Percentiles rank a stretch among this genome's conserved stretches.
Evolutionary conservation across 2,888 invertebrate species (phyloP).

Genomic region (Trissolcus brochymenae): DNA sequence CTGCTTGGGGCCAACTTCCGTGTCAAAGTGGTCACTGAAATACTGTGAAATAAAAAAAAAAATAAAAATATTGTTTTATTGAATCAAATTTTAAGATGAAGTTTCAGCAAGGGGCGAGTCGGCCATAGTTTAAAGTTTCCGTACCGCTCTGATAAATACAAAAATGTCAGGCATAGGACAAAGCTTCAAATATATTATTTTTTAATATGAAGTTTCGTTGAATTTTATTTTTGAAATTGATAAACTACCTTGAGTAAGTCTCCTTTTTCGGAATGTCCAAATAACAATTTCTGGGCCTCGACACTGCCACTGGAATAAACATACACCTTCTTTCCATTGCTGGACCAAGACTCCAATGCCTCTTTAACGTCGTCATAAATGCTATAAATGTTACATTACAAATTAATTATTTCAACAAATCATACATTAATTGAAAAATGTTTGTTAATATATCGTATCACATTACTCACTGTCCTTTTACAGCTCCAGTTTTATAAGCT

Average conservation of each 20-base stretch:
- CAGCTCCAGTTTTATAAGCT: conserved; percentile 86
- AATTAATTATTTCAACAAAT: background rate
- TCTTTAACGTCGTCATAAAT: conserved; percentile 90
- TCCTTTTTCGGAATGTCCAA: conserved; percentile 85
- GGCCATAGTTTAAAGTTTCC: too few species aligned
- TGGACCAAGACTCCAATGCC: conserved; percentile 85
- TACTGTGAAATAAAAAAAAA: conserved; percentile 72
- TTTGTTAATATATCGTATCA: background rate
- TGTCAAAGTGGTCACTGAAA: conserved; percentile 91
- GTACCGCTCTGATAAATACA: background rate
- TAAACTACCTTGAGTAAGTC: conserved; percentile 81
- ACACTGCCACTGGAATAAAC: conserved; percentile 96
- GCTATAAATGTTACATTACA: conserved; percentile 78
- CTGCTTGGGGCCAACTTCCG: conserved; percentile 88
- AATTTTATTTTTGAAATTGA: background rate
- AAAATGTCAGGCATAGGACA: background rate
- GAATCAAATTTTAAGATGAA: too few species aligned
- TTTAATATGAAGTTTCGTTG: background rate
- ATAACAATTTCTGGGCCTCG: conserved; percentile 92
- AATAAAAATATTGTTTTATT: too few species aligned
- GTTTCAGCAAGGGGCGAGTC: too few species aligned
- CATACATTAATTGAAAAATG: background rate
- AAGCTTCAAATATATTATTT: background rate
- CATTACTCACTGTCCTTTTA: conserved; percentile 92
- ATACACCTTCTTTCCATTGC: conserved; percentile 83